phyloP scores from a whole-genome alignment of 2,888 invertebrate genomes.

The Drosophila bunnanda region DNA sequence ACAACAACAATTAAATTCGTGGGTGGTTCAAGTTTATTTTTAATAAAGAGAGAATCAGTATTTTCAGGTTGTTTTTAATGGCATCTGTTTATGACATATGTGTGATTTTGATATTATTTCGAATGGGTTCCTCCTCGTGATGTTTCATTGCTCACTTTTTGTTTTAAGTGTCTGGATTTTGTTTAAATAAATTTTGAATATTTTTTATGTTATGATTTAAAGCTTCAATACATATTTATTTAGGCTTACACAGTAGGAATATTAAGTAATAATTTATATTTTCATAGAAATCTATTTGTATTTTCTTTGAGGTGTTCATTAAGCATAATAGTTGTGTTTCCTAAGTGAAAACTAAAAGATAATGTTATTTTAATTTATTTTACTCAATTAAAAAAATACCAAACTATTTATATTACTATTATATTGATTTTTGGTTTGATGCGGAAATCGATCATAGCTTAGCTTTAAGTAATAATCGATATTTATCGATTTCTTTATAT shows the following conservation, averaged over 20 bases:
- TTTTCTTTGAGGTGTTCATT: background rate
- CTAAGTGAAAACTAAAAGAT: background rate
- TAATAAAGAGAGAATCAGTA: slow-evolving; percentile 46
- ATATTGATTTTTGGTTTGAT: no score
- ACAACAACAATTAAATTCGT: slow-evolving; percentile 60
- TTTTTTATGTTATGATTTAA: background rate
- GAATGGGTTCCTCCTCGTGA: slow-evolving; percentile 5
- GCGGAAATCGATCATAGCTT: no score
- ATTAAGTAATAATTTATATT: no score
- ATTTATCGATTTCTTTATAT: no score
- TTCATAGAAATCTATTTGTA: background rate
- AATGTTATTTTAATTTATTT: background rate
- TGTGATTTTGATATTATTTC: slow-evolving; percentile 34
- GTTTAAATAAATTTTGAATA: slow-evolving; percentile 1
- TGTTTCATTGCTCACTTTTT: slow-evolving; percentile 2
- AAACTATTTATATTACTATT: no score
- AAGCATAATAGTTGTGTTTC: background rate
- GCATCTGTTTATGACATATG: slow-evolving; percentile 29
- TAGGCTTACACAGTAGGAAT: background rate
- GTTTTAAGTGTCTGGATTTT: background rate
- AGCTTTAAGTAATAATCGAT: no score
- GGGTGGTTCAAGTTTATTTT: slow-evolving; percentile 71
- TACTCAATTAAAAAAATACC: no score
- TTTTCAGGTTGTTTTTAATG: slow-evolving; percentile 47
- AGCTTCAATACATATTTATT: background rate